Evolutionary conservation across 2,888 invertebrate species (phyloP), one percentile per base, ranked within the genome.

Genomic region (Galerucella nymphaeae): DNA sequence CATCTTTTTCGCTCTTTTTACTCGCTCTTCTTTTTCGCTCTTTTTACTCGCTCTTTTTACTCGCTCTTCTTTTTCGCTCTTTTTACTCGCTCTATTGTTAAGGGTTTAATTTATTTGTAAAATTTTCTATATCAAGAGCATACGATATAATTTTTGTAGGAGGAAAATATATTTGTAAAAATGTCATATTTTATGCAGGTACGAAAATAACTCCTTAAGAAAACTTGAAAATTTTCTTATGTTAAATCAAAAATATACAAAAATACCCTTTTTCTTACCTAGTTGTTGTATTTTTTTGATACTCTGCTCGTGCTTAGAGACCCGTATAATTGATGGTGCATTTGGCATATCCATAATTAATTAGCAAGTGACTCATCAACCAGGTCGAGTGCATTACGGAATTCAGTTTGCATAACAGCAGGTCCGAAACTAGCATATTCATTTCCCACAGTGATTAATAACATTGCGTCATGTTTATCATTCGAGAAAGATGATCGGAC

Each of bases 381-480:
- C 23, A 50, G 59, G 45, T 30, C 48, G 45, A 30, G 48, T 58
- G 20, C 59, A 67, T 42, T 67, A 59, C 23, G 59, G 48, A 67
- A 67, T n/a, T 67, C 48, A 16, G 38, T 67, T 67, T 61, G 59
- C 48, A 67, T 67, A 58, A 59, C 38, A 67, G 67, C 38, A 48
- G 67, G 45, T 38, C 48, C 48, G 45, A 58, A 67, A 30, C 58
- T 59, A 59, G 59, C 16, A 18, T 67, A 45, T 16, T 67, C 38
- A 67, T 58, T 59, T 58, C 58, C 67, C 23, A 48, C 59, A 48
- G 38, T 67, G 67, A 67, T 67, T 67, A 59, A 67, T 67, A 30
- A 48, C 48, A 59, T 23, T n/a, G 10, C 18, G 59, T 45, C 48
- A 14, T 59, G 59, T 67, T 67, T 58, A 59, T 45, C 59, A 48